Conservation (phyloP, 2,113 vertebrate species). For the Mohoua ochrocephala region DNA sequence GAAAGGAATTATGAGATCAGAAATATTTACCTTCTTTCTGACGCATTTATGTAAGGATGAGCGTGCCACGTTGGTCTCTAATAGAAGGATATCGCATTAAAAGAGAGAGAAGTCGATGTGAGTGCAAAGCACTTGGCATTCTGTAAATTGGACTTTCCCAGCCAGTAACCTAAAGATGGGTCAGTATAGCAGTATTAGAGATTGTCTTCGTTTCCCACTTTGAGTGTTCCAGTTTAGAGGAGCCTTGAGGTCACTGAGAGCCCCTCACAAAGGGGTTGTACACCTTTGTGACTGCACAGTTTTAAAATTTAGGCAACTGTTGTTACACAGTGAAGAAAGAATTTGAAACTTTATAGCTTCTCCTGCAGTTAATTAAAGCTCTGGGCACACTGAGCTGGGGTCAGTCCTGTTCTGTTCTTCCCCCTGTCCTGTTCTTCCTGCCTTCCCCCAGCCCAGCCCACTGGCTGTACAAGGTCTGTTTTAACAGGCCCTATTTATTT, state of each 20-base stretch:
- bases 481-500: not conserved
- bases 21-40: not conserved
- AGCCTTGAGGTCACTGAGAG: not conserved
- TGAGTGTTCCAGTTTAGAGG: not conserved
- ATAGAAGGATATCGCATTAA: not conserved
- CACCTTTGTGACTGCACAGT: not conserved
- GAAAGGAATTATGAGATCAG: not conserved
- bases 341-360: not conserved
- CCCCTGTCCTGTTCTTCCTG: not conserved
- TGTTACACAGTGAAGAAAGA: not conserved
- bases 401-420: not conserved
- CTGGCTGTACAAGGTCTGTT: not conserved
- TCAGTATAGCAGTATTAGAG: not conserved
- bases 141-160: not conserved
- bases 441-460: not conserved
- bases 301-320: not conserved
- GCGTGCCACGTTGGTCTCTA: not conserved
- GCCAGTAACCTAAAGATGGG: not conserved
- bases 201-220: not conserved
- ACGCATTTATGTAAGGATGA: not conserved
- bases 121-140: not conserved
- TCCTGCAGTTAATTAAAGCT: not conserved
- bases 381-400: rapidly evolving
- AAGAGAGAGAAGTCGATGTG: not conserved
- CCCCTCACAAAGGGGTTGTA: not conserved